A percentile compares a stretch with the other conserved stretches of the same genome.
phyloP scores from a whole-genome alignment of 2,113 vertebrate species.

The Diglossa brunneiventris region DNA sequence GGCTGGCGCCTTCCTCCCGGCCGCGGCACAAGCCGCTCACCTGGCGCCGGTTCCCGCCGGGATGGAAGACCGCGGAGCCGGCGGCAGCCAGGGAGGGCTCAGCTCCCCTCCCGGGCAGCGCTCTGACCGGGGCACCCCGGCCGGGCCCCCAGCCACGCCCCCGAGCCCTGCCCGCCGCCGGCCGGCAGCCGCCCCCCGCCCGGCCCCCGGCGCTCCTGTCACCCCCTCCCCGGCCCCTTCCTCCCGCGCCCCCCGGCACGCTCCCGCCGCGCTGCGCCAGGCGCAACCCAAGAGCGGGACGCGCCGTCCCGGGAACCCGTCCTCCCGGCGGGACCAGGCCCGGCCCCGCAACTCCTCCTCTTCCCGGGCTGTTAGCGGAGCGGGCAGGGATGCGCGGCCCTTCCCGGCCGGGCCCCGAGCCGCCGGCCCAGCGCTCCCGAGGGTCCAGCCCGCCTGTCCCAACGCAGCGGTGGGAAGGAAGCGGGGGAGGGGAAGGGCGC shows the following conservation, averaged over 20 bases:
- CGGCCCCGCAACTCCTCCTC: conserved; percentile 25
- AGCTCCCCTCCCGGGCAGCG: background rate
- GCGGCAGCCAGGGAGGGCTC: background rate
- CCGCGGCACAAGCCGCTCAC: background rate
- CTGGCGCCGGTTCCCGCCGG: background rate
- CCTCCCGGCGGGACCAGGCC: background rate
- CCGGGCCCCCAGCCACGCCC: background rate
- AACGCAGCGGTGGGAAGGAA: background rate
- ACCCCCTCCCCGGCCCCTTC: background rate
- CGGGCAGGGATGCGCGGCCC: background rate
- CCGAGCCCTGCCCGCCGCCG: too few species aligned
- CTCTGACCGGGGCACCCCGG: background rate
- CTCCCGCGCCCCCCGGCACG: background rate
- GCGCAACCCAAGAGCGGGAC: background rate
- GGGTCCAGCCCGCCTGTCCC: background rate
- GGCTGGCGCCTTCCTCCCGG: background rate
- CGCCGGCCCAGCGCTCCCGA: background rate
- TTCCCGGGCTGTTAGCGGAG: background rate
- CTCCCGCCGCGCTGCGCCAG: background rate
- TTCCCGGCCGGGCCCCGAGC: background rate
- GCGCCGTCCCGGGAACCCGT: background rate
- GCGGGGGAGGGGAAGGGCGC: background rate
- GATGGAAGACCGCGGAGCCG: background rate
- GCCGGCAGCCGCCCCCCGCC: too few species aligned
- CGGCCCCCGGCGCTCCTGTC: too few species aligned